phyloP scores from a whole-genome alignment of 2,113 vertebrate genomes.

The Gopherus evgoodei region DNA sequence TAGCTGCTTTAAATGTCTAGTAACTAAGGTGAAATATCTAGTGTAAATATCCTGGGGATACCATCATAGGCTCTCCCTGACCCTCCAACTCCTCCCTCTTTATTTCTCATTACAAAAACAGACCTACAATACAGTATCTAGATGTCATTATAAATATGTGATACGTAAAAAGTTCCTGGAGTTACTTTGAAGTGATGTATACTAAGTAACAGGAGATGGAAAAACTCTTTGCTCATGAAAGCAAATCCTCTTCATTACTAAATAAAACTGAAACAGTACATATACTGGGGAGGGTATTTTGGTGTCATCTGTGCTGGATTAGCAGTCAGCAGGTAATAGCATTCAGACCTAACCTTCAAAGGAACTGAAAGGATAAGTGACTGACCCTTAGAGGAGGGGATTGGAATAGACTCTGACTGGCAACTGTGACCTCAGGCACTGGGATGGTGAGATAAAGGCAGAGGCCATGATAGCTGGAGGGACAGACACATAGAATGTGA shows the following conservation, averaged over 20 bases:
- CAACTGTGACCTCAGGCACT: not conserved
- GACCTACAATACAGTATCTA: no score
- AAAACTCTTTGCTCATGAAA: not conserved
- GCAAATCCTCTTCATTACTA: not conserved
- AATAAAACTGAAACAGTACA: not conserved
- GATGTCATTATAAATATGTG: no score
- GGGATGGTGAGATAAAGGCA: not conserved
- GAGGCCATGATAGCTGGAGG: not conserved
- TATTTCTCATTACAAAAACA: no score
- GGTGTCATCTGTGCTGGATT: not conserved
- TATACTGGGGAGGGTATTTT: not conserved
- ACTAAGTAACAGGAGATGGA: no score
- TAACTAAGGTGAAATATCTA: not conserved
- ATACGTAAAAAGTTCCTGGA: no score
- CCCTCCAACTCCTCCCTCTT: no score
- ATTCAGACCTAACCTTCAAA: not conserved
- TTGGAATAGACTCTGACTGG: not conserved
- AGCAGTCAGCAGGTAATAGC: not conserved
- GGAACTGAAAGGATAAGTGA: not conserved
- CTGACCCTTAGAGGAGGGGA: not conserved
- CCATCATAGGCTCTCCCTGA: not conserved
- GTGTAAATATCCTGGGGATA: not conserved
- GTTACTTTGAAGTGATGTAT: no score
- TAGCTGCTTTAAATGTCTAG: not conserved
- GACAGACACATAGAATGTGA: not conserved